phyloP scores from a whole-genome alignment of 2,888 invertebrate genomes.

The Lucinisca nassula region DNA sequence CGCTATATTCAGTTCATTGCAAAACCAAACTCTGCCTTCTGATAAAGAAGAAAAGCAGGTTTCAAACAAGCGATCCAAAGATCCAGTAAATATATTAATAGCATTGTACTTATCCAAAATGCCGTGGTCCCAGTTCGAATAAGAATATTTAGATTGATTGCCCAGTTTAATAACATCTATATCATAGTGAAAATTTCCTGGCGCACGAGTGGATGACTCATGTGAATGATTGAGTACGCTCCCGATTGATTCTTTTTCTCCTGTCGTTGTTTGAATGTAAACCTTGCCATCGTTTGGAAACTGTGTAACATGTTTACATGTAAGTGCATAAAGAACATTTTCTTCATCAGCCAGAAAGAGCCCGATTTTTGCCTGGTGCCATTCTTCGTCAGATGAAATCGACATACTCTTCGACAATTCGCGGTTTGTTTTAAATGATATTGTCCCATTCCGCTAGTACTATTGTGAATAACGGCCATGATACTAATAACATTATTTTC shows the following conservation, averaged over 20 bases:
- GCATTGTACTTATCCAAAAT: too few species aligned
- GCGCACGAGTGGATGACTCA: background rate
- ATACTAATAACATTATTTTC: too few species aligned
- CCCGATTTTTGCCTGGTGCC: background rate
- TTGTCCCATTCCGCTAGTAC: too few species aligned
- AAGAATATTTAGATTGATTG: background rate
- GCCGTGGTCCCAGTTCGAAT: background rate
- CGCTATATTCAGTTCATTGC: too few species aligned
- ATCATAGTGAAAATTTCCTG: background rate
- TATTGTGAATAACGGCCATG: too few species aligned
- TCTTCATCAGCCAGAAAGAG: background rate
- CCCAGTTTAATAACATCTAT: background rate
- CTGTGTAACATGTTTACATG: background rate
- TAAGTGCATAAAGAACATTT: background rate
- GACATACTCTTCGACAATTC: background rate
- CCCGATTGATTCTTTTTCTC: background rate
- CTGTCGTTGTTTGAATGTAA: background rate
- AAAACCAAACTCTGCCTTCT: too few species aligned
- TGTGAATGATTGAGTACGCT: background rate
- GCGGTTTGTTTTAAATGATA: too few species aligned
- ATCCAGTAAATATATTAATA: too few species aligned
- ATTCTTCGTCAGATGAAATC: background rate
- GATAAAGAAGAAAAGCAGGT: too few species aligned
- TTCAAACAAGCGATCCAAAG: too few species aligned
- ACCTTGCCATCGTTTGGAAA: background rate